Evolutionary conservation across 2,888 invertebrate genomes (phyloP), one percentile per base, ranked within the genome.

Genomic region (Ethmia dodecea): DNA sequence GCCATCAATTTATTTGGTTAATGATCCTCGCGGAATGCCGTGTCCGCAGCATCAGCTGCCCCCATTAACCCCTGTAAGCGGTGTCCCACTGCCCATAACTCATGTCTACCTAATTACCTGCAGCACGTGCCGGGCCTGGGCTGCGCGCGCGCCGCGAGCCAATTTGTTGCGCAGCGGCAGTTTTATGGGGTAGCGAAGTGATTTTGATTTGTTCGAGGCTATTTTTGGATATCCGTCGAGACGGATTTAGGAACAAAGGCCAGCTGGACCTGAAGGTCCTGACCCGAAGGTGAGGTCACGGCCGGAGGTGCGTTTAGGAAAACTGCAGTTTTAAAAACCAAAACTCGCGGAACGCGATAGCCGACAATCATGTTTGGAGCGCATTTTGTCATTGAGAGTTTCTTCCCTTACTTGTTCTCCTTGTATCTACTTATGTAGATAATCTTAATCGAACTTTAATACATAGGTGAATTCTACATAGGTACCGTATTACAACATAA

Each of bases 31-130:
- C 5, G n/a, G n/a, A n/a, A n/a, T n/a, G n/a, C n/a, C n/a, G n/a
- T n/a, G n/a, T n/a, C n/a, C n/a, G n/a, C n/a, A n/a, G 35, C 37
- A 35, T 42, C 68, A 75, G 66, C 69, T 73, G 76, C 65, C 78
- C 78, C 69, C 67, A 67, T 79, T 79, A 77, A 79, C 79, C 80
- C 51, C 68, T 52, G 55, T 66, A 64, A 72, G 58, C 55, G 60
- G 47, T 57, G 68, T 60, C 63, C 56, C 54, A 63, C 60, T 58
- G 43, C 49, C 60, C 70, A 74, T 80, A 66, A 74, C 59, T 81
- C 80, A 77, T 54, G 58, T 40, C 44, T 41, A 40, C 59, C 79
- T 79, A 80, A 83, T 83, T 79, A 73, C 69, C 67, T 65, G 55
- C 63, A 59, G 11, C 22, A 22, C 22, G 22, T 22, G 22, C 22